A percentile compares a stretch with the other conserved stretches of the same genome.
phyloP scores from a whole-genome alignment of 1,140 invertebrate genomes.

The Drosophila kurseongensis region DNA sequence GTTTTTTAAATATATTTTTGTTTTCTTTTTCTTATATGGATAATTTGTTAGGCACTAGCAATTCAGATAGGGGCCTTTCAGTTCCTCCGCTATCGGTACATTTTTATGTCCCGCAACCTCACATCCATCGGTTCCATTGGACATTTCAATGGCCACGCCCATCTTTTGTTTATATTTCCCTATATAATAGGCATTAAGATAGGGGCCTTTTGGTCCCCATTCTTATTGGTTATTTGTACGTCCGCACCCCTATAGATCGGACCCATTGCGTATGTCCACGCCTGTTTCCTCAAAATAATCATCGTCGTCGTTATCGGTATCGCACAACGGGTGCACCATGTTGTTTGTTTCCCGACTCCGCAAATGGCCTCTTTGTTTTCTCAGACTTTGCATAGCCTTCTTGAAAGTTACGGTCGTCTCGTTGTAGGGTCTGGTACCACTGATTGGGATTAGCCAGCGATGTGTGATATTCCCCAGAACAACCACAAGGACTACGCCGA shows the following conservation, averaged over 20 bases:
- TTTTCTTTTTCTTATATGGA: no score
- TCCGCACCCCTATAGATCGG: slow-evolving; percentile 24
- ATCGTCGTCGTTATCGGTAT: slow-evolving; percentile 23
- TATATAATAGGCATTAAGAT: slow-evolving; percentile 24
- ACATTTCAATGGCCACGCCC: no score
- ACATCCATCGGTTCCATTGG: no score
- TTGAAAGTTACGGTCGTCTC: slow-evolving; percentile 57
- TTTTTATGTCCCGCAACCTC: no score
- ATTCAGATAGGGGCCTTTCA: no score
- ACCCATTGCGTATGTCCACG: slow-evolving; percentile 50
- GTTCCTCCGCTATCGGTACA: no score
- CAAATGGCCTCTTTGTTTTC: background rate
- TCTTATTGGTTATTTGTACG: background rate
- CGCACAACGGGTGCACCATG: slow-evolving; percentile 7
- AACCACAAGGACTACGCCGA: slow-evolving; percentile 27
- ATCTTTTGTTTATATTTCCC: background rate
- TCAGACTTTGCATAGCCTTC: slow-evolving; percentile 30
- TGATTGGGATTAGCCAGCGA: slow-evolving; percentile 39
- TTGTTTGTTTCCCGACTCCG: background rate
- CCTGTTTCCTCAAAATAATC: slow-evolving; percentile 58
- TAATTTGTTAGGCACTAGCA: no score
- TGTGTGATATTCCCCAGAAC: slow-evolving; percentile 32
- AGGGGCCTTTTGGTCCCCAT: background rate
- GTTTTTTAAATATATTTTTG: no score
- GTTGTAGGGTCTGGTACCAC: background rate